phyloP scores from a whole-genome alignment of 2,888 invertebrate species.

The Ophioninae sp. region DNA sequence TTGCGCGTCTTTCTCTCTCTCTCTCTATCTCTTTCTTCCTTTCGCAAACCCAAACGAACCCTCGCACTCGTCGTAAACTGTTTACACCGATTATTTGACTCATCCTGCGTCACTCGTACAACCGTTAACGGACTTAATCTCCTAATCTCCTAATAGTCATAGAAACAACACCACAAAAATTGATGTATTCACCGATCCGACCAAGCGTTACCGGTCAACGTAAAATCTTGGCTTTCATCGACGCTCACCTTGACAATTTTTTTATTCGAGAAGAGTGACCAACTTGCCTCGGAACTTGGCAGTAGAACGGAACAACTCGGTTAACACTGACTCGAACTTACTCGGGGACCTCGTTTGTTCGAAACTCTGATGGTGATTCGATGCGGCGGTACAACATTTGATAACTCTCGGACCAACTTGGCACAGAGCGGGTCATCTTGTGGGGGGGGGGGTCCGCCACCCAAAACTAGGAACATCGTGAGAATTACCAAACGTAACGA shows the following conservation, averaged over 20 bases:
- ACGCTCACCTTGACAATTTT: neutral
- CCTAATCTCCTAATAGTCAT: neutral
- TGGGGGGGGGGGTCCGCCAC: too few relatives aligned
- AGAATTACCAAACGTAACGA: too few relatives aligned
- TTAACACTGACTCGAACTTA: too few relatives aligned
- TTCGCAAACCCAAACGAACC: too few relatives aligned
- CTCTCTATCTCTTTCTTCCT: neutral
- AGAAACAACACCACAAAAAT: neutral
- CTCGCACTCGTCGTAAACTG: neutral
- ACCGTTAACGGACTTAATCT: neutral
- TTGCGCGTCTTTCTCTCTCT: slow-evolving; percentile 4
- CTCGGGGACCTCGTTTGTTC: too few relatives aligned
- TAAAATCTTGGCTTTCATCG: neutral
- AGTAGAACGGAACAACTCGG: too few relatives aligned
- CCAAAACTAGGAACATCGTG: too few relatives aligned
- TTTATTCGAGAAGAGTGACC: neutral
- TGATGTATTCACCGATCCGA: too few relatives aligned
- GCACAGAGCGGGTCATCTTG: too few relatives aligned
- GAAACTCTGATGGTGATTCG: too few relatives aligned
- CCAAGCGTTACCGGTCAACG: neutral
- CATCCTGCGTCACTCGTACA: neutral
- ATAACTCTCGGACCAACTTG: too few relatives aligned
- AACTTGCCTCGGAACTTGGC: neutral
- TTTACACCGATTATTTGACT: neutral
- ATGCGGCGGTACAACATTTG: too few relatives aligned